Percentiles rank a stretch among this genome's conserved stretches.
Evolutionary conservation across 2,113 vertebrate genomes (phyloP).

Genomic region (Zosterops pallidus): DNA sequence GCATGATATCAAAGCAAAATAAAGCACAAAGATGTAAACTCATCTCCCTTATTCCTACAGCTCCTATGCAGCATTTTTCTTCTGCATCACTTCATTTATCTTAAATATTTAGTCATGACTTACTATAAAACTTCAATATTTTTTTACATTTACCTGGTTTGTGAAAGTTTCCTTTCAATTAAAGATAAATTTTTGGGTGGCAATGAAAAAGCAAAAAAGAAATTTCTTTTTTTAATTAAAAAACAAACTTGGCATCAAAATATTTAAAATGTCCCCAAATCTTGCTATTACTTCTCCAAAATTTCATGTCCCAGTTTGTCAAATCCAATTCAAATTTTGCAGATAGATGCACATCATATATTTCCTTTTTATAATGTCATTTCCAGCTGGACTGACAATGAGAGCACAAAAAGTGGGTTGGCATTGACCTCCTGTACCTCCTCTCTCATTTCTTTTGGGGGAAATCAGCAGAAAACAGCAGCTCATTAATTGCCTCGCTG

Average conservation of each 20-base stretch:
- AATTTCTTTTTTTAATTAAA: neutral
- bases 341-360: neutral
- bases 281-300: neutral
- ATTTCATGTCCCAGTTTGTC: neutral
- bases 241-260: neutral
- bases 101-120: neutral
- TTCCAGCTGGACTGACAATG: neutral
- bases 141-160: neutral
- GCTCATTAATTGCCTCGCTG: neutral
- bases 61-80: neutral
- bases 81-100: neutral
- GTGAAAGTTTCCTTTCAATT: neutral
- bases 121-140: accelerated
- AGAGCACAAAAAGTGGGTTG: neutral
- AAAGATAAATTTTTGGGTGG: neutral
- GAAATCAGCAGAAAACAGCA: neutral
- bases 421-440: neutral
- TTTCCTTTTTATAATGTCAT: neutral
- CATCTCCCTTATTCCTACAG: neutral
- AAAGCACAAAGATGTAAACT: neutral
- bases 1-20: neutral
- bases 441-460: neutral
- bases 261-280: neutral
- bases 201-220: neutral
- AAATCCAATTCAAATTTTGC: neutral